Evolutionary conservation across 2,113 vertebrate genomes (phyloP), one percentile per base, ranked within the genome.

Genomic region (Elanus axillaris): DNA sequence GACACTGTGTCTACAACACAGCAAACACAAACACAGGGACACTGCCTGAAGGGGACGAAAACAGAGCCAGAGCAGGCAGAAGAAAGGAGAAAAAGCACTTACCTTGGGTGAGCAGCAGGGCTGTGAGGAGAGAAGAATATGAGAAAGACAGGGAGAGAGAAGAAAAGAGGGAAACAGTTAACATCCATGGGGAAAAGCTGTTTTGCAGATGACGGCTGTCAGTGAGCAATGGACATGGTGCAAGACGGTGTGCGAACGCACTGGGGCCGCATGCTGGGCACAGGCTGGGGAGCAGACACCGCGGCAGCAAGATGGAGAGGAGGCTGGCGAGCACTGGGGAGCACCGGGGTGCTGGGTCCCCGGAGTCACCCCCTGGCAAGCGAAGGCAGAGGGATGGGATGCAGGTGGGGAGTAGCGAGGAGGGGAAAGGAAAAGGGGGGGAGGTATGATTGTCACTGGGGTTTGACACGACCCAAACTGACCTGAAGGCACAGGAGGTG

Each of bases 21-120:
- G 34, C 38, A 78, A 92, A 71, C 32, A 78, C 34, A 68, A 83
- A 53, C 8, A 38, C 1, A 27, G 4, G 4, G 12, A 7, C 2
- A 6, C 76, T 88, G 76, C 91, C 40, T 7, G 13, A 86, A 76
- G 34, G 34, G 25, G 53, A 75, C 19, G n/a, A 95, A 96, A 90
- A 78, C 38, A 95, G 63, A 92, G 79, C 56, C 69, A 96, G 40
- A 84, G 89, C 38, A 90, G 89, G 77, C 38, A 82, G 83, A 96
- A 79, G 86, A 91, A 93, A 93, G 78, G 69, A 85, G 69, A 50
- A 94, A 91, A 93, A 95, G 89, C 93, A 93, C 98, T 98, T 98
- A 98, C 98, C 98, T 98, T 98, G 97, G 23, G 97, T 98, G 87
- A 98, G 98, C 96, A 98, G 98, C 93, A 98, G 97, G 67, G 96